These are phyloP conservation scores for Argopecten irradians DNA, from an alignment of 1,140 invertebrate genomes.

Conservation along the genomic window DNA sequence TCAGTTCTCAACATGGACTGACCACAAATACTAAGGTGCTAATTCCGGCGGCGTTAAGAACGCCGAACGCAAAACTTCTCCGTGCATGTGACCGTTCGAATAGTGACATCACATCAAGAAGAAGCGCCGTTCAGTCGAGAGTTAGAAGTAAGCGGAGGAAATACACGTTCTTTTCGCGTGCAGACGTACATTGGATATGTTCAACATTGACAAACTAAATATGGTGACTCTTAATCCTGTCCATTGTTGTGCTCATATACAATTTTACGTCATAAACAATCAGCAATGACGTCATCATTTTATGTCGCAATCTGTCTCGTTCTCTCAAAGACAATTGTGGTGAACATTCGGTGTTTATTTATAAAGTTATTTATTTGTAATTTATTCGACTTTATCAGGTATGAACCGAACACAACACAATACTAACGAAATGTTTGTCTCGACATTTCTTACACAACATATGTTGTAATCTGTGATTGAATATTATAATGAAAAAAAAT, in stretches of 20 bases:
- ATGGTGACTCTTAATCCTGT: constrained; percentile 7
- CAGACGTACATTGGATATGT: constrained; percentile 8
- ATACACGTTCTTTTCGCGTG: not conserved
- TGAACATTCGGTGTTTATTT: not conserved
- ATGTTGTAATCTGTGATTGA: constrained; percentile 12
- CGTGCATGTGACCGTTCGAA: not conserved
- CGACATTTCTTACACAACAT: not conserved
- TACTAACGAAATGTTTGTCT: not conserved
- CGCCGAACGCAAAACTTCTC: constrained; percentile 5
- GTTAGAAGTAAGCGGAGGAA: constrained; percentile 13
- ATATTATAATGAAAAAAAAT: not conserved
- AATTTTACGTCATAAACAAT: not conserved
- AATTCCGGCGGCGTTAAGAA: not conserved
- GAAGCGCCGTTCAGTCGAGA: not conserved
- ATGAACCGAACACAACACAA: not conserved
- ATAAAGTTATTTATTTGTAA: constrained; percentile 23
- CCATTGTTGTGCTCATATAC: constrained; percentile 1
- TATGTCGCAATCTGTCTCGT: constrained; percentile 8
- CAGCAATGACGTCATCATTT: constrained; percentile 5
- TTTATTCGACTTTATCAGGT: constrained; percentile 14
- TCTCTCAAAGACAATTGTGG: not conserved
- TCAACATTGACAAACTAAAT: not conserved
- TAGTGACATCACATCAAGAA: not conserved
- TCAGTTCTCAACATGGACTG: constrained; percentile 10
- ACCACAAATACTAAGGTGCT: not conserved